Base-by-base conservation (phyloP, 2,113 vertebrate genomes). In the Origma solitaria region DNA sequence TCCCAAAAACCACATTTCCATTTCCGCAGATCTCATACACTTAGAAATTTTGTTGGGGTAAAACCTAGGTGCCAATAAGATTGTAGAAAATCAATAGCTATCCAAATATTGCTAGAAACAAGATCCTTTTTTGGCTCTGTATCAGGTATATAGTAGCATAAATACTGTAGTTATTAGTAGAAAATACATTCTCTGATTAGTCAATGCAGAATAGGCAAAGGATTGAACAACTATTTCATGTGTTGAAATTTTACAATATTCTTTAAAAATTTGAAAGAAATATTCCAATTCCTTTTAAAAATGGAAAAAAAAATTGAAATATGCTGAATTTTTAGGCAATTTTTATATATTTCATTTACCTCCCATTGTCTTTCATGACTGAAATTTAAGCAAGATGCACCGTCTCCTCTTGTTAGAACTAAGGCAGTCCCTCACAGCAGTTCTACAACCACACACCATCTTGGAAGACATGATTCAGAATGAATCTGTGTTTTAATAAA, bases 161-260 rank as follows among this genome's bases (percentile, higher is more conserved):
- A 62, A 65, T 66, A 58, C 8, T 54, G 17, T 72, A 33, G 10
- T 10, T 50, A 14, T 42, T 82, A 62, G 62, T 5, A 45, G 38
- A 85, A 90, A 75, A 57, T 25, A 0, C n/a, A 3, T 82, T 71
- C 4, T 62, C 6, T 71, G 28, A 30, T 49, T 45, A 51, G 15
- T 1, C 33, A 50, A 10, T 11, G 15, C 2, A 42, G 25, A 82
- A n/a, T 5, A 71, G 13, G 4, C 3, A 50, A 57, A 25, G 50
- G 10, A 35, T 4, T 20, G 5, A 66, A 23, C 1, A 56, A 28
- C 17, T 33, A 2, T 28, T 76, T 58, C 0, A 23, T 71, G 47
- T 71, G 2, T 17, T 82, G 17, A 14, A 40, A 35, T 76, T 58
- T 68, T 71, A 33, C 1, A 66, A 6, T 50, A 38, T 28, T 61